Base-by-base conservation (phyloP, 2,113 vertebrate species). In the Lepisosteus oculatus region DNA sequence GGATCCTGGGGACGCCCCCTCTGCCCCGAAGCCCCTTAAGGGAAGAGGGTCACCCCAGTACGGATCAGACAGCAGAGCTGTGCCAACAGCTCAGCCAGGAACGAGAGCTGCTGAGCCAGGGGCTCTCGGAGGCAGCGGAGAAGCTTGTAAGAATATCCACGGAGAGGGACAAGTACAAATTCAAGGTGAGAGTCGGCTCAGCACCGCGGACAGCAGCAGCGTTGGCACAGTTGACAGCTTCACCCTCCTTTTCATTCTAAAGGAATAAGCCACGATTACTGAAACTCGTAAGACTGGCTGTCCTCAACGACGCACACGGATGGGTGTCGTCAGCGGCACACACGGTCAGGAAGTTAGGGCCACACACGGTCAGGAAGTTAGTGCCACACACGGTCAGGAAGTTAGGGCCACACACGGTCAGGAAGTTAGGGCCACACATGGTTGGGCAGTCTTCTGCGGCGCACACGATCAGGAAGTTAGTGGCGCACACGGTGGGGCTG, bases 121-220 rank as follows among this genome's bases (percentile, higher is more conserved):
- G 56, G 7, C 11, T 65, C 41, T 6, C 55, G 43, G 85, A 73
- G 78, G 75, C 72, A 57, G 83, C 70, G 74, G 74, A 71, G 80
- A 78, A 80, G 70, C 67, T n/a, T 57, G 55, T 43, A 64, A 76
- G 63, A 56, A 65, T 80, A 76, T 78, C 84, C 54, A 73, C 78
- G 3, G 85, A 83, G 79, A 72, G 70, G 57, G 85, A 87, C 81
- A 47, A 84, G 72, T 79, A 89, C 61, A 17, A 43, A 61, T 78
- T 81, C 73, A 84, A 85, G 85, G 83, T 84, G 80, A 77, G 17
- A 29, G 29, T 29, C 29, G 29, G 29, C 29, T 29, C 29, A 29
- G 29, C 29, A 29, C 29, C 2, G 29, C 29, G 29, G 29, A 29
- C 29, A 29, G 29, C 29, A 29, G 2, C 29, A 29, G 29, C 1